Conservation (phyloP, 2,888 invertebrate genomes). For the Epistrophe eligans region DNA sequence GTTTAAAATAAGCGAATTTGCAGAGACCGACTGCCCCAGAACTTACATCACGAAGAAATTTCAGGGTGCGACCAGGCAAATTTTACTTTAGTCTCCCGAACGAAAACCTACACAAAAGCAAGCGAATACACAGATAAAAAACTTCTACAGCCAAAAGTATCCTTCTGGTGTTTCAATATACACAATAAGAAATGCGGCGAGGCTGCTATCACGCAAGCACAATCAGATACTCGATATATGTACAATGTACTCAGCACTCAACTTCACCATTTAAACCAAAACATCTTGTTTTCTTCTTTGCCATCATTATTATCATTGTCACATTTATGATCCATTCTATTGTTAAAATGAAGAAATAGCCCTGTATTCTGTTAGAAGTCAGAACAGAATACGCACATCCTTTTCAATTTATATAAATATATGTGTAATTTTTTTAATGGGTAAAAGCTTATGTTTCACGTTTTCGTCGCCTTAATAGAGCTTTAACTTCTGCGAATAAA, state of each 20-base stretch:
- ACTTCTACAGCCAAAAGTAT: slow-evolving; percentile 64
- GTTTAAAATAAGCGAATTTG: slow-evolving; percentile 80
- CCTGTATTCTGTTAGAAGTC: slow-evolving; percentile 20
- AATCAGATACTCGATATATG: slow-evolving; percentile 58
- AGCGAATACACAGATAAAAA: slow-evolving; percentile 48
- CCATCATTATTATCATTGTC: slow-evolving; percentile 52
- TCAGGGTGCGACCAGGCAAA: slow-evolving; percentile 81
- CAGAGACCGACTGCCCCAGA: slow-evolving; percentile 82
- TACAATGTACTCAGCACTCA: slow-evolving; percentile 45
- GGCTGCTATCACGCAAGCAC: slow-evolving; percentile 69
- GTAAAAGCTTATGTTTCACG: slow-evolving; percentile 46
- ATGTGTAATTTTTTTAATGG: slow-evolving; percentile 8
- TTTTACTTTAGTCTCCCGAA: slow-evolving; percentile 71
- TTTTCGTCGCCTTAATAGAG: slow-evolving; percentile 34
- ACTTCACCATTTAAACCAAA: slow-evolving; percentile 63
- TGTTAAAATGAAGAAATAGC: slow-evolving; percentile 32
- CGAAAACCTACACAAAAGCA: slow-evolving; percentile 67
- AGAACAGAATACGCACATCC: slow-evolving; percentile 30
- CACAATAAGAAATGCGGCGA: slow-evolving; percentile 59
- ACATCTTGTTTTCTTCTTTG: slow-evolving; percentile 53
- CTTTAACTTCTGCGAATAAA: slow-evolving; percentile 21
- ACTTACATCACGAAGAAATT: slow-evolving; percentile 83
- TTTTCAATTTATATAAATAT: slow-evolving; percentile 50
- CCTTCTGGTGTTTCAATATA: slow-evolving; percentile 60
- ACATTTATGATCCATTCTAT: slow-evolving; percentile 49